Evolutionary conservation across 2,888 invertebrate genomes (phyloP).

Genomic region (Ligdia adustata): DNA sequence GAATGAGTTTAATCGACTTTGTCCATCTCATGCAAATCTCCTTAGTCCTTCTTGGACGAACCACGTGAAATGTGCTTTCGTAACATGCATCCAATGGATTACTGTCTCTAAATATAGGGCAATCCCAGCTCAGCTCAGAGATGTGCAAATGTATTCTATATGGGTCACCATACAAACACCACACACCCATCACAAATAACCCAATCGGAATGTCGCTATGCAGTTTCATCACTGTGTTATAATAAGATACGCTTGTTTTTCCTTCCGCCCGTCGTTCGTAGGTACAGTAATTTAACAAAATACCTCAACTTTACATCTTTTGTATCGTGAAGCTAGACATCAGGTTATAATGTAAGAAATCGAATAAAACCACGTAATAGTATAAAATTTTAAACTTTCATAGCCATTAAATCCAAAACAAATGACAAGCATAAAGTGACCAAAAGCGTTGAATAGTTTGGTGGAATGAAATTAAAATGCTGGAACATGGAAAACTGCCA

Average conservation of each 20-base stretch:
- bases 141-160: slow-evolving; percentile 62
- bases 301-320: too few relatives aligned
- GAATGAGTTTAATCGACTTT: too few relatives aligned
- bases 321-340: neutral
- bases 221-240: slow-evolving; percentile 52
- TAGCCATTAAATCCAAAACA: too few relatives aligned
- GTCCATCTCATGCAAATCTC: too few relatives aligned
- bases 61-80: slow-evolving; percentile 52
- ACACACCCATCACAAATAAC: slow-evolving; percentile 63
- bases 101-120: slow-evolving; percentile 71
- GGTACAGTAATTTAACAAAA: too few relatives aligned
- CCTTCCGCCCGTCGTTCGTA: slow-evolving; percentile 19
- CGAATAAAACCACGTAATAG: too few relatives aligned
- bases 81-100: slow-evolving; percentile 56
- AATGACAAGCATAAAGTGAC: too few relatives aligned
- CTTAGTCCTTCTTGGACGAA: neutral
- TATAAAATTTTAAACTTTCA: too few relatives aligned
- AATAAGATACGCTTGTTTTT: slow-evolving; percentile 29
- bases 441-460: too few relatives aligned
- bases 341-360: neutral
- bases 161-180: too few relatives aligned
- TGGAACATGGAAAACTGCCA: slow-evolving; percentile 8
- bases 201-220: slow-evolving; percentile 57
- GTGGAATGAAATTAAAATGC: neutral
- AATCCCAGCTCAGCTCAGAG: slow-evolving; percentile 53